Base-by-base conservation (phyloP, 2,888 invertebrate genomes). In the Teinopalpus imperialis region DNA sequence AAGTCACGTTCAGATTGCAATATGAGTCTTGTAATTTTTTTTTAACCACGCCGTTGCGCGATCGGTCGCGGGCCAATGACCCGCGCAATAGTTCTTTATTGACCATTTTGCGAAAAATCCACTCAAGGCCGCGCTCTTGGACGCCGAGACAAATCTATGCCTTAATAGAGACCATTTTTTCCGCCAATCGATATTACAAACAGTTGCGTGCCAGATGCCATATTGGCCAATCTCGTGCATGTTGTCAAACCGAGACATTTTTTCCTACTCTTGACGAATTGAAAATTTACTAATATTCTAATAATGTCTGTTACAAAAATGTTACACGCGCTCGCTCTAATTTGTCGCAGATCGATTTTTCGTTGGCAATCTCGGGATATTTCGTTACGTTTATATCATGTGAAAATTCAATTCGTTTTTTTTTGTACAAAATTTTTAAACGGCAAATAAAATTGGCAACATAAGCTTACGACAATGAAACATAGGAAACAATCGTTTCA, bases 81-180 rank as follows among this genome's bases (percentile, higher is more conserved):
- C 75, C 56, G 66, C 59, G 74, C 77, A 77, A 77, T 72, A 61
- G 57, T 59, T 62, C 63, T 68, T 56, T 66, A 70, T 67, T 56
- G 51, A 54, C 55, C 62, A 51, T 56, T 80, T 80, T 73, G 78
- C 80, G 79, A 81, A 81, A 82, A 74, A 69, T 60, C 48, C 57
- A 57, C 51, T 60, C 81, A 85, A 85, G 86, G 86, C 71, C 76
- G 56, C 61, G 66, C 60, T 66, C 69, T 74, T 70, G 72, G 69
- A 59, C 64, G 71, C 70, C 79, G 85, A 76, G 72, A 80, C 86
- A 76, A 86, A 86, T 86, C 75, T 75, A 73, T 72, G 71, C 69
- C 69, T 79, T 76, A 74, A 73, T 72, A 74, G 58, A 66, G 57
- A 68, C 61, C 58, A 63, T 70, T 71, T 67, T 63, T 63, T 63